These are phyloP conservation scores for Eurytoma adleriae DNA, from an alignment of 2,888 invertebrate species.

Conservation along the genomic window DNA sequence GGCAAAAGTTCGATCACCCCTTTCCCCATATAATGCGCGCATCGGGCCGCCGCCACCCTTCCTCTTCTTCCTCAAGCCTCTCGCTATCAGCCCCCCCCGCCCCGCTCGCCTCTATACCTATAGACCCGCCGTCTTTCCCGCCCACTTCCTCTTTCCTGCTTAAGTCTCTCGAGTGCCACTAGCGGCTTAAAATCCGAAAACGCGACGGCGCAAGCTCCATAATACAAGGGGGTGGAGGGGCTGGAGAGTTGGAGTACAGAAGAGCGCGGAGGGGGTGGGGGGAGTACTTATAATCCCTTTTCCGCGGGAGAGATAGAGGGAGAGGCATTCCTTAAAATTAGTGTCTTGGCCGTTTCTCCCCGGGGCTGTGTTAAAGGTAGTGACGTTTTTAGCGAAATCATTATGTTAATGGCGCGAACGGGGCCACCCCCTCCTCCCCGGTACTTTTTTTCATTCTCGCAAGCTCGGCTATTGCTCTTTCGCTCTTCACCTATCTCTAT, in stretches of 20 bases:
- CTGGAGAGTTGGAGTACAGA: slow-evolving; percentile 15
- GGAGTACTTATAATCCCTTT: slow-evolving; percentile 52
- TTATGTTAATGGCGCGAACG: slow-evolving; percentile 56
- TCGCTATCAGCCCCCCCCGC: background rate
- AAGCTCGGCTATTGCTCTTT: background rate
- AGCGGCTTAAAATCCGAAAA: slow-evolving; percentile 55
- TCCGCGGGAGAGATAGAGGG: slow-evolving; percentile 21
- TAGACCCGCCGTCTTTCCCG: slow-evolving; percentile 40
- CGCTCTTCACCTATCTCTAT: background rate
- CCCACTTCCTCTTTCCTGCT: slow-evolving; percentile 44
- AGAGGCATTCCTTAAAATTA: slow-evolving; percentile 54
- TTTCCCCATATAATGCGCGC: slow-evolving; percentile 18
- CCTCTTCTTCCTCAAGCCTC: background rate
- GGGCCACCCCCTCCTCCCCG: slow-evolving; percentile 5
- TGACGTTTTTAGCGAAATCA: slow-evolving; percentile 58
- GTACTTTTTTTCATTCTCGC: slow-evolving; percentile 1
- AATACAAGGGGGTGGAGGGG: slow-evolving; percentile 14
- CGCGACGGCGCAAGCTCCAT: slow-evolving; percentile 37
- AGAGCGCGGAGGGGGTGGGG: background rate
- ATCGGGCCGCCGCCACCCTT: slow-evolving; percentile 1
- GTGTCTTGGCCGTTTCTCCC: slow-evolving; percentile 54
- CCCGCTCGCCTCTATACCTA: slow-evolving; percentile 6
- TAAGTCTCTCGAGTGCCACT: slow-evolving; percentile 53
- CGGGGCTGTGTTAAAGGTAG: slow-evolving; percentile 40
- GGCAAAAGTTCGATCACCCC: slow-evolving; percentile 51